Evolutionary conservation across 2,888 invertebrate genomes (phyloP).

Genomic region (Ceraclea dissimilis): DNA sequence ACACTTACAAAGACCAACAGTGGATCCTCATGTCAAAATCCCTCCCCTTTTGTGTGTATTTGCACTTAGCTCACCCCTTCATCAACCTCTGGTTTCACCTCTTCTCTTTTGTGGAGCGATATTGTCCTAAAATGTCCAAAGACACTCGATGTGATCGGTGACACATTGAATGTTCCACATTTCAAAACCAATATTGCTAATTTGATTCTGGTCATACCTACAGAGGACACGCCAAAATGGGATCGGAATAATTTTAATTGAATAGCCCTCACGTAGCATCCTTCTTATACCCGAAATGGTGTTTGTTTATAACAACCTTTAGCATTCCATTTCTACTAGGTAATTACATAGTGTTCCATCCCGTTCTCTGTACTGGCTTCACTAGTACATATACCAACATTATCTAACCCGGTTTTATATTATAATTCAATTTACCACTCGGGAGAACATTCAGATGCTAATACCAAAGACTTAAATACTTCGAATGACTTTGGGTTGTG

Average conservation of each 20-base stretch:
- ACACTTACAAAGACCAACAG: background rate
- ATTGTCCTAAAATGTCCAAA: constrained; percentile 12
- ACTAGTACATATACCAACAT: no score
- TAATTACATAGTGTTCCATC: no score
- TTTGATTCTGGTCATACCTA: background rate
- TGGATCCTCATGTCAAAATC: constrained; percentile 8
- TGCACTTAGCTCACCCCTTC: constrained; percentile 5
- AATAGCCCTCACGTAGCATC: background rate
- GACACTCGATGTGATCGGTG: constrained; percentile 16
- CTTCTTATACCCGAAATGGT: background rate
- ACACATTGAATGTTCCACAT: constrained; percentile 9
- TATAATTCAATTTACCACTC: no score
- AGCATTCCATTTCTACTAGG: no score
- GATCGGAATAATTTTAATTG: background rate
- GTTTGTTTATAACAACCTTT: no score
- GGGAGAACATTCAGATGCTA: no score
- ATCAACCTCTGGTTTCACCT: background rate
- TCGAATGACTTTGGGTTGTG: no score
- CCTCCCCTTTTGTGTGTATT: constrained; percentile 8
- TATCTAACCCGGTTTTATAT: no score
- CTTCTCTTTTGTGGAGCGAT: constrained; percentile 6
- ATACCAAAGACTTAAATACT: no score
- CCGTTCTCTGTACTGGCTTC: no score
- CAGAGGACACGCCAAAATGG: background rate
- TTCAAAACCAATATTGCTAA: constrained; percentile 9